Conservation (phyloP, 2,113 vertebrate genomes). For the Carettochelys insculpta region DNA sequence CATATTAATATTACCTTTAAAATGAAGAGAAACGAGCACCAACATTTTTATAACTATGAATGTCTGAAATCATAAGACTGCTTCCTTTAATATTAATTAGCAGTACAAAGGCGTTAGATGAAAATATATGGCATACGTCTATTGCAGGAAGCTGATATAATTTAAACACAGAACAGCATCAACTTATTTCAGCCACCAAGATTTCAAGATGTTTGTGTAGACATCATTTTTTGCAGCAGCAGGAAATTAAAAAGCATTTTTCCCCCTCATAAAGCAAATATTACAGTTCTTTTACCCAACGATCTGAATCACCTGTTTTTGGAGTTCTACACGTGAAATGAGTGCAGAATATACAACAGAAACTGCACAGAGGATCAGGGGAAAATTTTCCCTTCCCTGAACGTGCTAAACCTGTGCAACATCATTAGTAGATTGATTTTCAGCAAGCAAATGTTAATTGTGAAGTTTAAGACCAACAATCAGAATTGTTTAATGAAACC, state of each 20-base stretch:
- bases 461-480: not conserved
- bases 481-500: not conserved
- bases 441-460: not conserved
- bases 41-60: not conserved
- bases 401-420: not conserved
- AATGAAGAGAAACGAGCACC: not conserved
- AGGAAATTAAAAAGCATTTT: not conserved
- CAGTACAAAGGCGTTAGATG: not conserved
- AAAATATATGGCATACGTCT: not conserved
- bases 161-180: not conserved
- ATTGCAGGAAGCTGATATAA: not conserved
- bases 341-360: not conserved
- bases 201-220: not conserved
- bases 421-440: not conserved
- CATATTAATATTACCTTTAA: not conserved
- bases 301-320: not conserved
- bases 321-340: not conserved
- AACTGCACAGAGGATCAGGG: not conserved
- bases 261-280: not conserved
- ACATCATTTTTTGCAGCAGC: not conserved
- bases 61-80: not conserved
- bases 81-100: not conserved
- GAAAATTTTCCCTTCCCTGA: not conserved
- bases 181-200: not conserved
- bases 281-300: not conserved